Evolutionary conservation across 1,140 invertebrate genomes (phyloP), one percentile per base, ranked within the genome.

Genomic region (Anthonomus grandis): DNA sequence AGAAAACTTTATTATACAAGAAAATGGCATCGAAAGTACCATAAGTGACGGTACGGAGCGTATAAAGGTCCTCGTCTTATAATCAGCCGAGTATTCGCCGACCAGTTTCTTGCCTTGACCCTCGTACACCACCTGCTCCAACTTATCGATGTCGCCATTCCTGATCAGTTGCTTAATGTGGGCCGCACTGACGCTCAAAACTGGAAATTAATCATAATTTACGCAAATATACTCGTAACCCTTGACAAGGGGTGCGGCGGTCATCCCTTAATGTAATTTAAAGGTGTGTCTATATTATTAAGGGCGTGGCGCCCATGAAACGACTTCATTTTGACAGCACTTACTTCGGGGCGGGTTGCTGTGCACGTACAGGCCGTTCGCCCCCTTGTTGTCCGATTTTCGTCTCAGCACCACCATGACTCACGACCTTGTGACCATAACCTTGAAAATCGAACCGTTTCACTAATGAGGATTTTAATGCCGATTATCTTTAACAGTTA

Each of bases 91-190:
- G 37, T 83, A 78, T 69, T 87, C 84, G 9, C 82, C 81, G 36
- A 90, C 68, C 17, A 91, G 72, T 60, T 86, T 79, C 25, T 80
- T 79, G 18, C 89, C 89, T 73, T 89, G 86, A 1, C 90, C 90
- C 57, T 89, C 86, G 8, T 91, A 71, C 1, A 91, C 83, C 0
- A 87, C 75, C 65, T 88, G 80, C 75, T 91, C 87, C 54, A 93
- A 74, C 65, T 86, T 89, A 34, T 87, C 83, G 10, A 89, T 73
- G 46, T 87, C 85, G 2, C 89, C 89, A 22, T 79, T 79, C 24
- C 83, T 78, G 13, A 89, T 77, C 82, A 86, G 86, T 67, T 82
- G 79, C 55, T 83, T 85, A 8, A 89, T 72, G 27, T 80, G 77
- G 4, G 78, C 78, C 2, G 79, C 72, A 72, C 77, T 78, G 67